Base-by-base conservation (phyloP, 2,888 invertebrate species). In the Meteorus cinctellus region DNA sequence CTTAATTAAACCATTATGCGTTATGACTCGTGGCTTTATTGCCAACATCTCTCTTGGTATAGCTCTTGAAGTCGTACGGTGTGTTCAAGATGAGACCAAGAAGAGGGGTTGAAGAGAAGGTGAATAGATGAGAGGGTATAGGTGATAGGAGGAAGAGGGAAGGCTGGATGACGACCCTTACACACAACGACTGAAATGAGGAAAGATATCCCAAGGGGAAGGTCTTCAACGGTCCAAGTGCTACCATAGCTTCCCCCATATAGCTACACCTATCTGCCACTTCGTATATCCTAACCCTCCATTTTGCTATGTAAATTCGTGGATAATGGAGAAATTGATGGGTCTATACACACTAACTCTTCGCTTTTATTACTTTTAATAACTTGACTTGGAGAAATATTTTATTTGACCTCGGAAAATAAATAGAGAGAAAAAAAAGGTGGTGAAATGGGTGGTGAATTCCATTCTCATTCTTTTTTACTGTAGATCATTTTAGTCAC, bases 341-440 rank as follows among this genome's bases (percentile, higher is more conserved):
- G 82, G 72, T 78, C 62, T 59, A 62, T 84, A 82, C 74, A 81
- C 84, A 84, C 85, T 86, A 88, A 86, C 88, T 86, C 84, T 67
- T 79, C 82, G 85, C 87, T 85, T 89, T 89, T 89, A 89, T 88
- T 87, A 89, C 87, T 55, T 55, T 89, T 88, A 88, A 88, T 89
- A 88, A 88, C 88, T 88, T 85, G 87, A 85, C 86, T 88, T 89
- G 89, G 2, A 86, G 85, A 86, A 87, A 86, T 87, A 87, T 85
- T 83, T 84, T 84, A 83, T 83, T 79, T 77, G 82, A 83, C 81
- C 81, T 14, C 6, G 27, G 24, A 24, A 65, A 66, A 66, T 65
- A 48, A 63, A 45, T 45, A n/a, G 34, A 5, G 12, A 41, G 34
- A 69, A 69, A 69, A 69, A 29, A 24, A 69, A 34, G 12, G n/a